Base-by-base conservation (phyloP, 2,888 invertebrate genomes). In the Gastracanthus pulcherrimus region DNA sequence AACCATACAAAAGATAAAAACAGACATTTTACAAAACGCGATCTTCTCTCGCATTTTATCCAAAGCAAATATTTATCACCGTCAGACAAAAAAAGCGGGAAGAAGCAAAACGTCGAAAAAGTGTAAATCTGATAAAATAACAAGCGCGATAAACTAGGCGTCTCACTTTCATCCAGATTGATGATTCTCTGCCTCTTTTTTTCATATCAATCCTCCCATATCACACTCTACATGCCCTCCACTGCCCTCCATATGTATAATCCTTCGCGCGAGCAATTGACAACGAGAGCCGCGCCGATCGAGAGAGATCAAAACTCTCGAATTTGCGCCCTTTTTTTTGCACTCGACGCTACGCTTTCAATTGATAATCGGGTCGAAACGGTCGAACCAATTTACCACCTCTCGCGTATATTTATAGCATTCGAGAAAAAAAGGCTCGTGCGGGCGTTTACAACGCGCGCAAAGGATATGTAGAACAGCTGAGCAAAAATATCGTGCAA, bases 141-240 rank as follows among this genome's bases (percentile, higher is more conserved):
- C 72, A 38, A 38, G 38, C 36, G 13, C 45, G 34, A 41, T 48
- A 69, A 69, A 48, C 70, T 31, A 6, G 19, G 13, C 62, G 23
- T 38, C 36, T 77, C 66, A 69, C 41, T 67, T 67, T 75, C 69
- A 80, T 80, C 62, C 74, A 75, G 80, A 75, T 80, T 80, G 69
- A 74, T 67, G 74, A 72, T 41, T 66, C 60, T 26, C 36, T 9
- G 7, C 23, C 41, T 7, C 58, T 75, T 36, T 76, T n/a, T 69
- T 76, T 48, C 60, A 11, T 23, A 13, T n/a, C 67, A 29, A 66
- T 48, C 19, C 38, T n/a, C n/a, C n/a, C n/a, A n/a, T n/a, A n/a
- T n/a, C n/a, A n/a, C n/a, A n/a, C n/a, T n/a, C n/a, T n/a, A n/a
- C n/a, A n/a, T n/a, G n/a, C n/a, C n/a, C n/a, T n/a, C n/a, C n/a